These are phyloP conservation scores for Noctuana brunneofusca DNA, from an alignment of 2,888 invertebrate genomes.

Conservation along the genomic window DNA sequence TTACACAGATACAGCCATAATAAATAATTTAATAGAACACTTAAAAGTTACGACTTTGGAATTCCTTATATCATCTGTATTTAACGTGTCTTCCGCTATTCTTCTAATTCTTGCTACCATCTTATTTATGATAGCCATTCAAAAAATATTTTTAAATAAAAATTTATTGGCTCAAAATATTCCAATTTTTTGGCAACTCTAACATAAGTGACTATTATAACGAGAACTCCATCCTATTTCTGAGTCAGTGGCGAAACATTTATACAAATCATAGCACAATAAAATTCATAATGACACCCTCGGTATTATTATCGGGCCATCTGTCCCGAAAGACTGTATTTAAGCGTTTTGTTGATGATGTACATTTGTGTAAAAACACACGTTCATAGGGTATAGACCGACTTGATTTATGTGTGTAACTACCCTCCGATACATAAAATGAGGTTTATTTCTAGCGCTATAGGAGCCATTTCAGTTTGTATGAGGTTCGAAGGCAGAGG, in stretches of 20 bases:
- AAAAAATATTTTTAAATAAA: background rate
- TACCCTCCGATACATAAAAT: constrained; percentile 44
- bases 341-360: constrained; percentile 64
- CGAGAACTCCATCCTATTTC: background rate
- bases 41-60: background rate
- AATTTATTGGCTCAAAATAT: background rate
- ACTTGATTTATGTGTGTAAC: constrained; percentile 70
- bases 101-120: background rate
- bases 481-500: constrained; percentile 54
- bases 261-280: constrained; percentile 26
- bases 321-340: constrained; percentile 57
- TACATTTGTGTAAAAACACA: constrained; percentile 75
- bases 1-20: background rate
- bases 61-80: background rate
- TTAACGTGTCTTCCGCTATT: background rate
- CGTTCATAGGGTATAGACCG: constrained; percentile 66
- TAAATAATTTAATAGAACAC: background rate
- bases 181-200: background rate
- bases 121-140: background rate
- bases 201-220: too few species aligned
- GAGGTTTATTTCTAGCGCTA: constrained; percentile 41
- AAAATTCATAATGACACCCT: constrained; percentile 33
- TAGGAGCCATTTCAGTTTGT: constrained; percentile 40
- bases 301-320: constrained; percentile 16
- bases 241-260: constrained; percentile 5